phyloP scores from a whole-genome alignment of 1,140 invertebrate genomes.

The Pseudomyrmex flavicornis region DNA sequence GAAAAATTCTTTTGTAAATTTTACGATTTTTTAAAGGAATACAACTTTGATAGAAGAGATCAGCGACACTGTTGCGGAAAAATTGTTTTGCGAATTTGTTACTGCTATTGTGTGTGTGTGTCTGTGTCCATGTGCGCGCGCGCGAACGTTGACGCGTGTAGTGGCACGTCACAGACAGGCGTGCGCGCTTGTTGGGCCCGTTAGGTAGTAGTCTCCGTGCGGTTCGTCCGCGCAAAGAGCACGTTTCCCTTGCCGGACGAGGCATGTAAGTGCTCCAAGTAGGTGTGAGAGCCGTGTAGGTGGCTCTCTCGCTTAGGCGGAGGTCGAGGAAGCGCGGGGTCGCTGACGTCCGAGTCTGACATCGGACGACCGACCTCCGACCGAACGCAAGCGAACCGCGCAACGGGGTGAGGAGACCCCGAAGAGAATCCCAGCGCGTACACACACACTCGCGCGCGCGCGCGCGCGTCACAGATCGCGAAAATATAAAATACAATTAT shows the following conservation, averaged over 20 bases:
- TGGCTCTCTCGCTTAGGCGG: conserved; percentile 66
- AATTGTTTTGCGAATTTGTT: no score
- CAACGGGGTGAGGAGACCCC: not conserved
- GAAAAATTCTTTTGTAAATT: not conserved
- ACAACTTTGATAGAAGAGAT: no score
- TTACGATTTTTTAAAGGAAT: not conserved
- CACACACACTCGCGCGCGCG: not conserved
- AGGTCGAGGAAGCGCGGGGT: conserved; percentile 50
- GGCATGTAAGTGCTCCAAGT: conserved; percentile 52
- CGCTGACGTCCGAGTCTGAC: conserved; percentile 49
- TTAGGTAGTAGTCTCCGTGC: conserved; percentile 54
- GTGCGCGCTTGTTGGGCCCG: conserved; percentile 37
- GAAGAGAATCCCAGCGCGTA: conserved; percentile 47
- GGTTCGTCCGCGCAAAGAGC: conserved; percentile 49
- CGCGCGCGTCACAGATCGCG: not conserved
- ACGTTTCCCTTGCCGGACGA: conserved; percentile 20
- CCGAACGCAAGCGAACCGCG: conserved; percentile 55
- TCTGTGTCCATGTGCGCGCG: not conserved
- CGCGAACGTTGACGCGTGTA: conserved; percentile 42
- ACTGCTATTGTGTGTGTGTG: not conserved
- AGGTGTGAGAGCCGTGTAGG: conserved; percentile 71
- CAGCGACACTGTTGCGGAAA: no score
- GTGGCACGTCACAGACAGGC: conserved; percentile 44
- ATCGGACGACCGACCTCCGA: conserved; percentile 13
- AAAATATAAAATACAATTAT: no score